phyloP scores from a whole-genome alignment of 1,140 invertebrate genomes.

The Ylistrum balloti region DNA sequence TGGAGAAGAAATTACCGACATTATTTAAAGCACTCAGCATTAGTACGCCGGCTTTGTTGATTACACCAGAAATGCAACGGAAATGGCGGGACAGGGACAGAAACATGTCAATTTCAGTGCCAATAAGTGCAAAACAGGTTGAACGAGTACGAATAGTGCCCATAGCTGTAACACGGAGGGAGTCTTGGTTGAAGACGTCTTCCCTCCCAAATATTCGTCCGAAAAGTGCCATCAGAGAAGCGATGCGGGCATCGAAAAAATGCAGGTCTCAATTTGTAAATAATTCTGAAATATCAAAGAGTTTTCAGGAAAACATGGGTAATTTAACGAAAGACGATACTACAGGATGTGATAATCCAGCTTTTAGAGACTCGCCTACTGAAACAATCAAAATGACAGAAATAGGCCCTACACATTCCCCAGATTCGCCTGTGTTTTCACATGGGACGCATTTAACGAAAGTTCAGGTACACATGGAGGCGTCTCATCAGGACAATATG shows the following conservation, averaged over 20 bases:
- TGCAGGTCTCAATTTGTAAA: constrained; percentile 19
- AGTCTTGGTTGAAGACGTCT: constrained; percentile 76
- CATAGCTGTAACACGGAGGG: constrained; percentile 58
- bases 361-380: constrained; percentile 62
- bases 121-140: constrained; percentile 40
- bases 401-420: constrained; percentile 44
- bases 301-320: constrained; percentile 53
- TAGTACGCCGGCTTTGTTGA: constrained; percentile 64
- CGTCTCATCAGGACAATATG: not conserved
- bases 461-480: constrained; percentile 48
- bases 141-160: constrained; percentile 48
- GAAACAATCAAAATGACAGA: constrained; percentile 52
- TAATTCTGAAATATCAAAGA: constrained; percentile 51
- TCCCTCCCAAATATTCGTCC: constrained; percentile 75
- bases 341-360: constrained; percentile 66
- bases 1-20: constrained; percentile 62
- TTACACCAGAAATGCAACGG: constrained; percentile 66
- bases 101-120: constrained; percentile 53
- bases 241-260: constrained; percentile 28
- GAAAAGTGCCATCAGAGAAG: constrained; percentile 44
- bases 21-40: constrained; percentile 68
- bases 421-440: constrained; percentile 3
- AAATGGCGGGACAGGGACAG: constrained; percentile 54
- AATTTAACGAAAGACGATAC: constrained; percentile 43
- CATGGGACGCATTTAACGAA: constrained; percentile 7